Base-by-base conservation (phyloP, 2,888 invertebrate genomes). In the Ctenicera cuprea region DNA sequence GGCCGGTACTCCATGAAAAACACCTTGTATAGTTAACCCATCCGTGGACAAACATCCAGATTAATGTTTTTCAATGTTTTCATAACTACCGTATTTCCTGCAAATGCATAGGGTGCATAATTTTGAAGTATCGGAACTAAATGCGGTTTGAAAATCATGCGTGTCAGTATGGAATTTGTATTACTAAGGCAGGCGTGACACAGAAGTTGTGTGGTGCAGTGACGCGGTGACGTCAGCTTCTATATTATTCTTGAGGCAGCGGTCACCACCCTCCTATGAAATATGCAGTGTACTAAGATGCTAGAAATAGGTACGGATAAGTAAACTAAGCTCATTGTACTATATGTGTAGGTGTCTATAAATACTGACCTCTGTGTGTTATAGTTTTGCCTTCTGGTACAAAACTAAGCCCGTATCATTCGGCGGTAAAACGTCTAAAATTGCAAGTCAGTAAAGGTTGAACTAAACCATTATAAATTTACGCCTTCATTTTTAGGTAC, bases 201-300 rank as follows among this genome's bases (percentile, higher is more conserved):
- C 30, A 30, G 12, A 54, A 50, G 50, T 20, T 48, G 38, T 41
- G 26, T 54, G 54, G 59, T 59, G 59, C 38, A 59, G 59, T 59
- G 38, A 59, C 20, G 16, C 3, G 7, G 18, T 59, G 59, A 59
- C 59, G 59, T 59, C 59, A 59, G 20, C 59, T 0, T 3, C 38
- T 8, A 37, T 63, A 61, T 63, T 70, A 67, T 67, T 67, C 54
- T 70, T 43, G 41, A 43, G 62, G 26, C 50, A 20, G 70, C 70
- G 70, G 70, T 70, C 70, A 70, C 70, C 70, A 70, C 70, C 70
- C 70, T 70, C 62, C 38, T 54, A 45, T 52, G 64, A 70, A 70
- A 70, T 64, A 64, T 63, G 70, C 70, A 64, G 41, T 43, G 14
- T 64, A 63, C 54, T 41, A 18, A 33, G 64, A 54, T 64, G 62